Evolutionary conservation across 2,888 invertebrate genomes (phyloP).

Genomic region (Cosmia trapezina): DNA sequence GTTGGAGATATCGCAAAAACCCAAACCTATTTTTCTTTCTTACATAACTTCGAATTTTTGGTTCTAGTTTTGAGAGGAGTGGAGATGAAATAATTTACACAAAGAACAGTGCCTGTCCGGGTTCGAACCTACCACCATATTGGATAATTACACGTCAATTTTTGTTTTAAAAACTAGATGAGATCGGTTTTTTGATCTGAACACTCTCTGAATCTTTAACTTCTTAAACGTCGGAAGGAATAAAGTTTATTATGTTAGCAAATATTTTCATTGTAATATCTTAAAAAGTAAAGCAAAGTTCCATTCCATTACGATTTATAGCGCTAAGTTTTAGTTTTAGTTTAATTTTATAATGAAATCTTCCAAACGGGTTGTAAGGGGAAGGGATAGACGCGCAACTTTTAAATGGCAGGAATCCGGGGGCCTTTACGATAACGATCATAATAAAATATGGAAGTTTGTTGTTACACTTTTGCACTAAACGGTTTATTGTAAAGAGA

Average conservation of each 20-base stretch:
- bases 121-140: too few species aligned
- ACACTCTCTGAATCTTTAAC: not conserved
- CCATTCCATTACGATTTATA: conserved; percentile 61
- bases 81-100: too few species aligned
- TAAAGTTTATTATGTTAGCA: not conserved
- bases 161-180: not conserved
- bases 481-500: conserved; percentile 88
- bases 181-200: not conserved
- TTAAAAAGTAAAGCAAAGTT: conserved; percentile 54
- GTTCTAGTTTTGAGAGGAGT: too few species aligned
- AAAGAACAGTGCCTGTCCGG: too few species aligned
- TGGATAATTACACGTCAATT: not conserved
- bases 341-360: conserved; percentile 88
- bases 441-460: conserved; percentile 90
- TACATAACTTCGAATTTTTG: too few species aligned
- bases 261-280: conserved; percentile 12
- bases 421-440: conserved; percentile 89
- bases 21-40: too few species aligned
- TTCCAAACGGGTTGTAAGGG: conserved; percentile 77
- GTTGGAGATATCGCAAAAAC: too few species aligned
- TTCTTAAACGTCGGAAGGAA: too few species aligned
- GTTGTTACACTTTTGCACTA: conserved; percentile 85
- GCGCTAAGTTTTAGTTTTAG: conserved; percentile 77
- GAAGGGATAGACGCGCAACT: conserved; percentile 71
- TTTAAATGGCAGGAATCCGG: conserved; percentile 84